These are phyloP conservation scores for Morinoia aosen DNA, from an alignment of 2,888 invertebrate species.

Conservation along the genomic window DNA sequence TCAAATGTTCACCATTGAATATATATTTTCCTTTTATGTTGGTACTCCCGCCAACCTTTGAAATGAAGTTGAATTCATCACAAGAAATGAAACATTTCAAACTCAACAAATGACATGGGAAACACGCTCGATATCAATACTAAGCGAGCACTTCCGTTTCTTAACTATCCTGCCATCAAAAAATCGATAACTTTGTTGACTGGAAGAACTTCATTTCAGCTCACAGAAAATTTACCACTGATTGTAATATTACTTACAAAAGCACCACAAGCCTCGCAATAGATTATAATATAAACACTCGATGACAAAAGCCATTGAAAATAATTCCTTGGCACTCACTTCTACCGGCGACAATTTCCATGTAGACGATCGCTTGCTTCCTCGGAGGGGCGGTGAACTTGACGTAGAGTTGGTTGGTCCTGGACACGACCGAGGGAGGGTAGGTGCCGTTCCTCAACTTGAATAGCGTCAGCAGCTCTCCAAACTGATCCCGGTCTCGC, in stretches of 20 bases:
- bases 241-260: not conserved
- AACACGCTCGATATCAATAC: not conserved
- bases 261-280: not conserved
- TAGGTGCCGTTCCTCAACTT: slow-evolving; percentile 86
- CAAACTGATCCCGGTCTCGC: slow-evolving; percentile 70
- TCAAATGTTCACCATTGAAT: too few species aligned
- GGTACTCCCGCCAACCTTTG: too few species aligned
- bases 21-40: too few species aligned
- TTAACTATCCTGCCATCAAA: not conserved
- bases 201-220: not conserved
- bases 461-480: slow-evolving; percentile 71
- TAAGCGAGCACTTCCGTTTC: not conserved
- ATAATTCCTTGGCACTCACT: slow-evolving; percentile 54
- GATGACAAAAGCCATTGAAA: not conserved
- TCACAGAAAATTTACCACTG: not conserved
- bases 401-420: slow-evolving; percentile 84
- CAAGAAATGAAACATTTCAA: too few species aligned
- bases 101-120: not conserved
- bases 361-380: slow-evolving; percentile 82
- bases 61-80: too few species aligned
- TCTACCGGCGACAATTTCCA: slow-evolving; percentile 76
- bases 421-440: slow-evolving; percentile 89
- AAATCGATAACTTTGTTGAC: not conserved
- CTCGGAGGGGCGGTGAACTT: slow-evolving; percentile 82
- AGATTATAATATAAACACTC: not conserved